Evolutionary conservation across 2,113 vertebrate species (phyloP).

Genomic region (Silurus glanis): DNA sequence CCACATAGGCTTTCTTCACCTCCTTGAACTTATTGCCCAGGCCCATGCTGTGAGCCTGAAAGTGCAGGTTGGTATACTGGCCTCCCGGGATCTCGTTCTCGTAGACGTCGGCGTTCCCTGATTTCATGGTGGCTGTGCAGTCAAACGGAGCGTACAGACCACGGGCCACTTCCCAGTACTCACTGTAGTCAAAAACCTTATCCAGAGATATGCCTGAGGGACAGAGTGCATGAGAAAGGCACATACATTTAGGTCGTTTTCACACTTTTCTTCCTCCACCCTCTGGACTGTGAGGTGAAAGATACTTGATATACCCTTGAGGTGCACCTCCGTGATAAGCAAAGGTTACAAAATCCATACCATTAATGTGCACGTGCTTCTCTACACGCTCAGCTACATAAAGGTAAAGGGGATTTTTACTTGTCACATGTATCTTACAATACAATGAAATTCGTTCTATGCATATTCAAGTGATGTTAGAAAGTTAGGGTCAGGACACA

Average conservation of each 20-base stretch:
- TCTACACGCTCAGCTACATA: background rate
- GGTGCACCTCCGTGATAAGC: background rate
- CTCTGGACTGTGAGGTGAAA: background rate
- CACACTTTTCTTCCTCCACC: background rate
- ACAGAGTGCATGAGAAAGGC: background rate
- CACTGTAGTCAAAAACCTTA: constrained; percentile 92
- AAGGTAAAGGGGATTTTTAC: too few relatives aligned
- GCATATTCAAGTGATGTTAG: too few relatives aligned
- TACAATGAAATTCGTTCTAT: too few relatives aligned
- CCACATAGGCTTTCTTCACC: constrained; percentile 90
- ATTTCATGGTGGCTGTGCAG: constrained; percentile 99
- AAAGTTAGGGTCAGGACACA: too few relatives aligned
- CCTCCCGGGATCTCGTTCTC: constrained; percentile 98
- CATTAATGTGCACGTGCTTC: background rate
- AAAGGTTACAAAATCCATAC: background rate
- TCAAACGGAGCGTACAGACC: constrained; percentile 91
- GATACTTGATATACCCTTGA: background rate
- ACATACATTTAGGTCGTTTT: background rate
- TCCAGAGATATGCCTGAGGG: constrained; percentile 84
- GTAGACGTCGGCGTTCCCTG: constrained; percentile 93
- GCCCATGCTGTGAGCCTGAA: constrained; percentile 98
- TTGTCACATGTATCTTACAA: too few relatives aligned
- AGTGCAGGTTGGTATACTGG: constrained; percentile 98
- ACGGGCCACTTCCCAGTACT: constrained; percentile 93
- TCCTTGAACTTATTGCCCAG: constrained; percentile 96